Evolutionary conservation across 1,140 invertebrate species (phyloP), one percentile per base, ranked within the genome.

Genomic region (Cyclargus thomasi): DNA sequence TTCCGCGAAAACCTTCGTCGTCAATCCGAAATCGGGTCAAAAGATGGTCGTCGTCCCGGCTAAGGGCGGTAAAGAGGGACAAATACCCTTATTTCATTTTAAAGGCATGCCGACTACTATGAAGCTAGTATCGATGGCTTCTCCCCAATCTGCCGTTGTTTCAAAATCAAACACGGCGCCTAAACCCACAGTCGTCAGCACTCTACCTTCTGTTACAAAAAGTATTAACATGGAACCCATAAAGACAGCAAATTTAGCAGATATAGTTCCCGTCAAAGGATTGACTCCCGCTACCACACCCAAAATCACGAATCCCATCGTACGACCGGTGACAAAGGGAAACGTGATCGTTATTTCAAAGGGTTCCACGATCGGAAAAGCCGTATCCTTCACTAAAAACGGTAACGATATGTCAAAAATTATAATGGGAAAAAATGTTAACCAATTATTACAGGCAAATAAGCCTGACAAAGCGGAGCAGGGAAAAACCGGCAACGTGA

Each of bases 11-110:
- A 87, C 90, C 29, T 83, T 91, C 20, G 82, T 91, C 47, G 70
- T 91, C 16, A 91, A 91, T 75, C 86, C 88, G 10, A 91, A 91
- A 76, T 87, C 87, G 5, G 89, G 88, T 7, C 89, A 91, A 74
- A 91, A 91, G 74, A 91, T 91, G 90, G 88, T 91, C 20, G 89
- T 91, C 3, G 57, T 91, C 36, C 90, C 90, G 0, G 85, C 88
- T 22, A 91, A 90, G 80, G 65, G 76, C 1, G 78, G 74, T 6
- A 77, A 83, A 17, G 88, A 87, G 5, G 82, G 79, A 14, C 83
- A 85, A 63, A 74, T 90, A 62, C 88, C 89, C 1, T 67, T 91
- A 29, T 77, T 91, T 69, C 88, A 91, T 66, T 85, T 91, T 23
- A 91, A 91, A 74, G 84, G 88, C 47, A 77, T 91, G 16, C 76